Base-by-base conservation (phyloP, 2,113 vertebrate species). In the Ammodytes dubius region DNA sequence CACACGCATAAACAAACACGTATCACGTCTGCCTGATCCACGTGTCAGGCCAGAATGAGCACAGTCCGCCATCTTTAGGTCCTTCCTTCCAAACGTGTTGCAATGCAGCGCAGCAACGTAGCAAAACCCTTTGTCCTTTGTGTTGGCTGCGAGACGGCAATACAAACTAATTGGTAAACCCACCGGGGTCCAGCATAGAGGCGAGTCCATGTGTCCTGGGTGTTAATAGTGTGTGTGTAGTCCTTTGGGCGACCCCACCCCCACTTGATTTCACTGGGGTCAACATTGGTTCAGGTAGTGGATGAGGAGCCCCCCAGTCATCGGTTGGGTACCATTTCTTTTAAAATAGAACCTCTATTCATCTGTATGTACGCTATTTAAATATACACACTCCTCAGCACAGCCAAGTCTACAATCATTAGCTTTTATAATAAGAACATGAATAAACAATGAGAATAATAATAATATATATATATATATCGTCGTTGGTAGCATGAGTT, bases 351-450 rank as follows among this genome's bases (percentile, higher is more conserved):
- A 77, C 86, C 75, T 88, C 90, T 91, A 85, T 83, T 93, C 83
- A 84, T 91, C 86, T 91, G 73, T 90, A 90, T 27, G 27, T 91
- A 88, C 35, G 83, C 89, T 94, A 91, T 90, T 93, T 94, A 93
- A 94, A 95, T 95, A 92, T 91, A 93, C 92, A 94, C 89, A 89
- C 92, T 89, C 85, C 92, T 95, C 89, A 91, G 93, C 92, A 93
- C 91, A 88, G 91, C 93, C 92, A 93, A 92, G 94, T 94, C 93
- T 89, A 89, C 96, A 93, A 94, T 95, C 95, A 66, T 92, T 87
- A 95, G 94, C 95, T 93, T 27, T 94, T 82, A 90, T 93, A 86
- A 94, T 92, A 94, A 96, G 86, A 95, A 94, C 90, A 91, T 84
- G 88, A 92, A 93, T 92, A 89, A 91, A 91, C 92, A 85, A 86